A percentile compares a stretch with the other conserved stretches of the same genome.
Evolutionary conservation across 2,797 vertebrate genomes (phyloP).

Genomic region (Lacerta viridis): DNA sequence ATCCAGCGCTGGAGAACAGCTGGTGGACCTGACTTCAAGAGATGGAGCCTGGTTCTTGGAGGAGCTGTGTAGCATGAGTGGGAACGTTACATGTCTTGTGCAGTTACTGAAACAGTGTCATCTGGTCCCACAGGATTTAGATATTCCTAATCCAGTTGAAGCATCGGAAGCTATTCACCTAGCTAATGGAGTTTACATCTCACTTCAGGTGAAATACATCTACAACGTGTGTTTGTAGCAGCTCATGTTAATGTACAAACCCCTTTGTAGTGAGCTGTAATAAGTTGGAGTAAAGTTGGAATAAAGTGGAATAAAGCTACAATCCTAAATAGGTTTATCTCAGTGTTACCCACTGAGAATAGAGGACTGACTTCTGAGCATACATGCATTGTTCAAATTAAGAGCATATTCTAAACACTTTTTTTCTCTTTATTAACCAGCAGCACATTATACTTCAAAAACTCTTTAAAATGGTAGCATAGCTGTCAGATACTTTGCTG

Average conservation of each 20-base stretch:
- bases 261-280: neutral
- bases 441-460: neutral
- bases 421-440: neutral
- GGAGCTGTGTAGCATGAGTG: constrained; percentile 97
- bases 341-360: neutral
- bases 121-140: constrained; percentile 92
- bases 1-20: constrained; percentile 93
- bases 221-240: neutral
- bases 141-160: constrained; percentile 89
- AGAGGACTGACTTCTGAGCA: neutral
- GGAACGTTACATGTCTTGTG: constrained; percentile 91
- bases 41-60: constrained; percentile 98
- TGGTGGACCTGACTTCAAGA: constrained; percentile 93
- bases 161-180: constrained; percentile 92
- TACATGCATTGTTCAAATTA: neutral
- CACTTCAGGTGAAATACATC: constrained; percentile 87
- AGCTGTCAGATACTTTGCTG: neutral
- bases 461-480: neutral
- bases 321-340: neutral
- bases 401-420: neutral
- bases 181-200: constrained; percentile 94
- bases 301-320: neutral
- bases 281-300: no score
- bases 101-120: constrained; percentile 94
- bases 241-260: no score